Evolutionary conservation across 1,140 invertebrate species (phyloP).

Genomic region (Reticulitermes speratus): DNA sequence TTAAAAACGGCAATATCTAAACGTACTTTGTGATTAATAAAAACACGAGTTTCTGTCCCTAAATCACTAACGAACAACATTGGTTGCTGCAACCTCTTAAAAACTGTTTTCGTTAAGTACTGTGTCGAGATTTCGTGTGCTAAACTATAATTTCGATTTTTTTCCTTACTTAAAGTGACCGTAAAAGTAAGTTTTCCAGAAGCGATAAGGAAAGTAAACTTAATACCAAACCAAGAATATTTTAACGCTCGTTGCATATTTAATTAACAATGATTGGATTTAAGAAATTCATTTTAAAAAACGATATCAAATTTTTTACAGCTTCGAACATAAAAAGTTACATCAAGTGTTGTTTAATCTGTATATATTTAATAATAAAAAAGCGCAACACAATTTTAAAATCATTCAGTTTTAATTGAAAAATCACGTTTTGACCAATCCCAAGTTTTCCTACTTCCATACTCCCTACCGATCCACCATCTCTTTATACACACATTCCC

Average conservation of each 20-base stretch:
- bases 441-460: background rate
- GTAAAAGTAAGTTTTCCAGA: too few species aligned
- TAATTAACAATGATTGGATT: background rate
- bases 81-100: too few species aligned
- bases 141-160: too few species aligned
- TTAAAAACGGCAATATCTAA: too few species aligned
- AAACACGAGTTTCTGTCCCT: too few species aligned
- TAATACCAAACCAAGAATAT: background rate
- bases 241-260: background rate
- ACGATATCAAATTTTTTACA: background rate
- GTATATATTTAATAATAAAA: background rate
- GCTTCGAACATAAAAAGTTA: background rate
- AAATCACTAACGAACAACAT: too few species aligned
- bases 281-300: background rate
- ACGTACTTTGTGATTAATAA: too few species aligned
- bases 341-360: background rate
- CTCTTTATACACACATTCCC: constrained; percentile 19
- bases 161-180: too few species aligned
- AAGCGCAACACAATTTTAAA: background rate
- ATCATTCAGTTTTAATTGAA: background rate
- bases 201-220: too few species aligned
- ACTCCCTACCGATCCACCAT: background rate
- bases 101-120: too few species aligned
- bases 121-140: too few species aligned
- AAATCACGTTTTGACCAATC: background rate